phyloP scores from a whole-genome alignment of 2,797 vertebrate species.

The Lacerta viridis region DNA sequence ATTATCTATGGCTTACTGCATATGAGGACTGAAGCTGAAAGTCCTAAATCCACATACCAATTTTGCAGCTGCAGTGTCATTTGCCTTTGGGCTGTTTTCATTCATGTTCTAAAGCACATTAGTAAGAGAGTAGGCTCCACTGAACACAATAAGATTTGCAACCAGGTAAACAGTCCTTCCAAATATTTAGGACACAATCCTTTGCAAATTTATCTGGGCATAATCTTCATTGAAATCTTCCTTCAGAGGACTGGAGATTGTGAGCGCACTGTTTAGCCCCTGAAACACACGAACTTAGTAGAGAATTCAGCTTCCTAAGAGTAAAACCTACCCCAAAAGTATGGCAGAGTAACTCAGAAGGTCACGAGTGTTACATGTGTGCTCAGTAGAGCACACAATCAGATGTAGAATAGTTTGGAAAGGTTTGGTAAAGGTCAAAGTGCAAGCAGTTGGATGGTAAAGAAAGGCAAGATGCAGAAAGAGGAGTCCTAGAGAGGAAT shows the following conservation, averaged over 20 bases:
- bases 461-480: no score
- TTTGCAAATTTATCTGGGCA: not conserved
- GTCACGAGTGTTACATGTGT: not conserved
- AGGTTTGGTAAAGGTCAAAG: not conserved
- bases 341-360: not conserved
- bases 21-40: no score
- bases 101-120: not conserved
- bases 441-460: not conserved
- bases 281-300: no score
- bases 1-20: not conserved
- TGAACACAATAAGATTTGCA: not conserved
- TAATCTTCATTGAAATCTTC: not conserved
- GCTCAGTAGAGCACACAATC: not conserved
- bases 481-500: not conserved
- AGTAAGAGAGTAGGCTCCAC: not conserved
- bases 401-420: not conserved
- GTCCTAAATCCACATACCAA: no score
- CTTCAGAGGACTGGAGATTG: not conserved
- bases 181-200: not conserved
- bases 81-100: not conserved
- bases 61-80: not conserved
- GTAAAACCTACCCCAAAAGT: not conserved
- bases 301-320: not conserved
- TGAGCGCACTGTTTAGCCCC: no score
- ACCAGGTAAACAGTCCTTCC: no score